Evolutionary conservation across 2,113 vertebrate genomes (phyloP), one percentile per base, ranked within the genome.

Genomic region (Oxygymnocypris stewartii): DNA sequence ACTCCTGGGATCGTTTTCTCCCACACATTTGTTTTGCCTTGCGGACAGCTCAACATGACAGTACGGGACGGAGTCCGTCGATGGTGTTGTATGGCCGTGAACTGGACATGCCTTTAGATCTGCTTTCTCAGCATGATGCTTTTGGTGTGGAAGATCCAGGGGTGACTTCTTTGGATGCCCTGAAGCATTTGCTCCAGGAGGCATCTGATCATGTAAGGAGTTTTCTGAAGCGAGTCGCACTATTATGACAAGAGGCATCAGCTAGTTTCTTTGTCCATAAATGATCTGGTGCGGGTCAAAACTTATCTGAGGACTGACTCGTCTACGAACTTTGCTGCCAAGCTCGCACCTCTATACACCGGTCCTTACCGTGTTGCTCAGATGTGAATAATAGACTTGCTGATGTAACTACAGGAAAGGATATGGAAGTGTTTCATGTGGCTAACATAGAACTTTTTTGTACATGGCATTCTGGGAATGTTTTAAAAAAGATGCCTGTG

Each of bases 1-100:
- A 14, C 0, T 47, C 25, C 10, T 87, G 75, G 63, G 86, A 79
- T 49, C 61, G 2, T 2, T 84, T 44, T 61, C 18, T 87, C 1
- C 28, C 82, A 13, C 82, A 84, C 13, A 79, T 87, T 25, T 87
- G 47, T 57, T 87, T 79, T 57, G 86, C 74, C 1, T 9, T 84
- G 10, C 7, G 61, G 1, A 84, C 40, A 5, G 86, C 82, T 20
- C 86, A 59, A 23, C 28, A 79, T 25, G 61, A 79, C 4, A 84
- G 75, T 25, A 74, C 76, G 5, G 76, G 82, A 20, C 61, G n/a
- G 1, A 77, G 40, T 13, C 54, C 78, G 7, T 54, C 78, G 12
- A 73, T 80, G 28, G n/a, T 86, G 76, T 20, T 80, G 14, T 80
- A 86, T 23, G 76, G 84, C 20, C 40, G n/a, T 8, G 37, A 83